Base-by-base conservation (phyloP, 2,888 invertebrate genomes). In the Pristionchus maxplancki region DNA sequence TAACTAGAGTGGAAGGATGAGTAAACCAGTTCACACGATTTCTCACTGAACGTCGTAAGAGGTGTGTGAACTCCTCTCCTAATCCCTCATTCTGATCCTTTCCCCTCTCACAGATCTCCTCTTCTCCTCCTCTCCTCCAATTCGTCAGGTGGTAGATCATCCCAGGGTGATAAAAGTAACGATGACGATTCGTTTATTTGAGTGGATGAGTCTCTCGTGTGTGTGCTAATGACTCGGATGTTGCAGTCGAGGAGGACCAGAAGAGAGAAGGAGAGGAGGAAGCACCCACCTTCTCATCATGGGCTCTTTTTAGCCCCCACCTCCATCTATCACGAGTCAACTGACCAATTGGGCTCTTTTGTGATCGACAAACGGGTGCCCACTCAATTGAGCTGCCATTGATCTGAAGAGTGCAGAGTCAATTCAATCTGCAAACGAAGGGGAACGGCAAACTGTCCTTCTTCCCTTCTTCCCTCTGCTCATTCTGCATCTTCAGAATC, bases 101-200 rank as follows among this genome's bases (percentile, higher is more conserved):
- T n/a, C n/a, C 28, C 62, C 64, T 64, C 9, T 4, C 24, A 28
- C 1, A 64, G 28, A 64, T 64, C 28, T 64, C 24, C 74, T 37
- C 74, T 1, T 37, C 50, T 74, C 6, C 24, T 74, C 40, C 15
- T 74, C 20, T 37, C 40, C 24, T 24, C 40, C 15, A 34, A 20
- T 20, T 24, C 24, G 31, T 74, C 31, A n/a, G 20, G 1, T 20
- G 31, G 13, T 17, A 28, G 40, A 74, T 37, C 34, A 74, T 34
- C n/a, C 37, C 3, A 37, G 13, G 17, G 17, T 78, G 44, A 78
- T n/a, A n/a, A 71, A 71, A 71, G 37, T 71, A 28, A 71, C 67
- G 67, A 37, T 20, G 67, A 71, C 67, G 67, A 37, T 20, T 31
- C 31, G 67, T 71, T 71, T 71, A 71, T 71, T 71, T 71, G 67